phyloP scores from a whole-genome alignment of 1,140 invertebrate species.

The Varroa destructor region DNA sequence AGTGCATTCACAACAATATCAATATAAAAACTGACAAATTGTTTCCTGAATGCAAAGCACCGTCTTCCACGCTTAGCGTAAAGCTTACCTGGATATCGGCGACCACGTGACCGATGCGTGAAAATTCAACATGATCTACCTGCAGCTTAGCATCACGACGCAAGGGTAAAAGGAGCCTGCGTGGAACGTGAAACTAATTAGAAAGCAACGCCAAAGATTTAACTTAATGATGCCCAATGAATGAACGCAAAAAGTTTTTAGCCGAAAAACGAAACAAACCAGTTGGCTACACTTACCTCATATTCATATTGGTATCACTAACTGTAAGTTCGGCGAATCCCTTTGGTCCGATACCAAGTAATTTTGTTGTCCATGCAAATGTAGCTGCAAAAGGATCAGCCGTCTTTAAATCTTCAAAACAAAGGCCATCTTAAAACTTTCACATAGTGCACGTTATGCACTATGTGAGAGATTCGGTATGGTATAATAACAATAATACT shows the following conservation, averaged over 20 bases:
- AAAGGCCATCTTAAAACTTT: neutral
- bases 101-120: slow-evolving; percentile 5
- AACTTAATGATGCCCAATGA: no score
- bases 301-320: slow-evolving; percentile 12
- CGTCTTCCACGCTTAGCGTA: no score
- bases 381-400: neutral
- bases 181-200: no score
- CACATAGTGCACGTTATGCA: neutral
- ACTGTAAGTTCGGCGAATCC: slow-evolving; percentile 5
- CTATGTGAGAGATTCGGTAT: neutral
- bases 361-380: neutral
- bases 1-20: no score
- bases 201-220: no score
- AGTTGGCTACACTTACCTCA: neutral
- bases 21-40: no score
- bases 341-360: slow-evolving; percentile 21
- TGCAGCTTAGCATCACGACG: slow-evolving; percentile 2
- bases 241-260: neutral
- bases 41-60: no score
- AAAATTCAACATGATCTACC: neutral
- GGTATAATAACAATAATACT: no score
- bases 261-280: no score
- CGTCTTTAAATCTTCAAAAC: neutral
- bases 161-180: neutral
- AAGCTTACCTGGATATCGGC: slow-evolving; percentile 2